Percentiles rank a stretch among this genome's conserved stretches.
Conservation (phyloP, 64 coral and sea anemone genomes). For the Montipora capricornis region DNA sequence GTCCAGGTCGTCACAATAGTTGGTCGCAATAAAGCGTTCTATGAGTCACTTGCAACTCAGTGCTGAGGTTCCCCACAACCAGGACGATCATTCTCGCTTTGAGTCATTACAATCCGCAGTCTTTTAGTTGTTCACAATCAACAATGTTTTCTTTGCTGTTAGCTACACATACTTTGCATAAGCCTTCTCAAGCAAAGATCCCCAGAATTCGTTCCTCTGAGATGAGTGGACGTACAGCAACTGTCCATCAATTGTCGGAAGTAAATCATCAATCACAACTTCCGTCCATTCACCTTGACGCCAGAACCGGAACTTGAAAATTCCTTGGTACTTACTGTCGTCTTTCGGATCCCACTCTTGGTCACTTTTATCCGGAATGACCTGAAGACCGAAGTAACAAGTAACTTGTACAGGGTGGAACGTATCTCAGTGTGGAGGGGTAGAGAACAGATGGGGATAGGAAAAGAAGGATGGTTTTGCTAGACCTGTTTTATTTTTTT, state of each 20-base stretch:
- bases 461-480: too few relatives aligned
- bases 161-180: slow-evolving; percentile 80
- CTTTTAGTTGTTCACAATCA: too few relatives aligned
- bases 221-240: slow-evolving; percentile 80
- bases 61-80: too few relatives aligned
- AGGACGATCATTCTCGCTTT: too few relatives aligned
- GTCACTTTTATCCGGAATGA: slow-evolving; percentile 72
- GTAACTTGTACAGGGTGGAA: neutral
- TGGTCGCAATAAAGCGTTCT: too few relatives aligned
- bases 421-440: neutral
- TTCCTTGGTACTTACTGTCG: slow-evolving; percentile 69
- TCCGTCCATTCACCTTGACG: slow-evolving; percentile 87
- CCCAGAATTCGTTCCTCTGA: slow-evolving; percentile 88
- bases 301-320: slow-evolving; percentile 92
- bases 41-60: too few relatives aligned
- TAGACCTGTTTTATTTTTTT: too few relatives aligned
- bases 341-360: slow-evolving; percentile 85
- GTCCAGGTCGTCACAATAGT: too few relatives aligned
- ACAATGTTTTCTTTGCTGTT: neutral
- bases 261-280: slow-evolving; percentile 85
- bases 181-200: slow-evolving; percentile 87
- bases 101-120: too few relatives aligned
- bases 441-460: neutral
- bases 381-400: slow-evolving; percentile 33
- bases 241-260: slow-evolving; percentile 83